Evolutionary conservation across 2,888 invertebrate species (phyloP).

Genomic region (Dicranocentrus wangi): DNA sequence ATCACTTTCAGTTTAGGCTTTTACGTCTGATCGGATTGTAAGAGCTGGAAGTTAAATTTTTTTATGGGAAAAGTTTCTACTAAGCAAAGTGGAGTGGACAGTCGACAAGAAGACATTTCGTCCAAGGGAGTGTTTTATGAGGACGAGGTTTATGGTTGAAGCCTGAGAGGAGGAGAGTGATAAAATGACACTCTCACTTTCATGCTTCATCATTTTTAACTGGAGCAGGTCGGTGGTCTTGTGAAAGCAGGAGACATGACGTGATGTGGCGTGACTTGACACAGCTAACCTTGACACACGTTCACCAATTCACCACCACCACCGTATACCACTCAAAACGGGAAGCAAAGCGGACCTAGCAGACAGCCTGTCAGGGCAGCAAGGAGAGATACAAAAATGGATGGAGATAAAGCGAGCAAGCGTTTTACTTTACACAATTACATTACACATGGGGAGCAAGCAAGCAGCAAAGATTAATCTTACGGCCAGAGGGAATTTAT

Average conservation of each 20-base stretch:
- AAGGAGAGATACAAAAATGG: not conserved
- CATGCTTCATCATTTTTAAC: slow-evolving; percentile 4
- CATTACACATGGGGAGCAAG: not conserved
- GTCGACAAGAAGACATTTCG: too few species aligned
- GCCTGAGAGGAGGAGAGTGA: not conserved
- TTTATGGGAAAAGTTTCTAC: too few species aligned
- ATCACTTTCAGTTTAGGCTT: too few species aligned
- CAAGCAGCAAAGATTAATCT: slow-evolving; percentile 1
- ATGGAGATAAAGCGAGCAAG: not conserved
- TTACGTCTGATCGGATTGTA: too few species aligned
- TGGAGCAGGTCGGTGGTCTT: not conserved
- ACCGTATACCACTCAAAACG: too few species aligned
- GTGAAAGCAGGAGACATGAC: slow-evolving; percentile 54
- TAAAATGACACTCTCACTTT: slow-evolving; percentile 3
- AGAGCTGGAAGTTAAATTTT: too few species aligned
- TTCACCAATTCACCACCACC: slow-evolving; percentile 34
- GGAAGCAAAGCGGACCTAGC: slow-evolving; percentile 11
- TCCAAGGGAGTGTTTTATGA: too few species aligned
- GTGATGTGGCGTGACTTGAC: slow-evolving; percentile 52
- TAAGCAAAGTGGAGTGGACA: too few species aligned
- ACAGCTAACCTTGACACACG: slow-evolving; percentile 57
- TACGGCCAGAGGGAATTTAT: too few species aligned
- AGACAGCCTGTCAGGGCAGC: not conserved
- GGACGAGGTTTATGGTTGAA: too few species aligned
- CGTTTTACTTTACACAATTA: too few species aligned